Conservation (phyloP, 2,113 vertebrate genomes). For the Podarcis muralis region DNA sequence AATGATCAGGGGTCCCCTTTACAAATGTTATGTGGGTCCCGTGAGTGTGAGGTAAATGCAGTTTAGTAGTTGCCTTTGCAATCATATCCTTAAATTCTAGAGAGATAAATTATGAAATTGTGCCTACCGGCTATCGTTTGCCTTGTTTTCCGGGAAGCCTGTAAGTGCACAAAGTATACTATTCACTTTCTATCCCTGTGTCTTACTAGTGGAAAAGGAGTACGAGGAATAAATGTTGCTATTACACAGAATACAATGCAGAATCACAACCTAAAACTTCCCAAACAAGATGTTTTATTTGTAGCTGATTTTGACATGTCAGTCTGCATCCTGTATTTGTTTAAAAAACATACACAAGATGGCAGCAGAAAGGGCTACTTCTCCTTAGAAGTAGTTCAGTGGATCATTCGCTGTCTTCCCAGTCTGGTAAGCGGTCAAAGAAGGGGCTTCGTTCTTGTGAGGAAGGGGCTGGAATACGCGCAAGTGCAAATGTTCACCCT, state of each 20-base stretch:
- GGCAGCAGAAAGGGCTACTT: fast-evolving
- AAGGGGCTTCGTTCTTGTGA: not conserved
- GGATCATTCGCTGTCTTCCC: slow-evolving; percentile 73
- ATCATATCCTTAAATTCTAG: not conserved
- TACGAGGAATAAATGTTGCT: not conserved
- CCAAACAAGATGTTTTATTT: slow-evolving; percentile 29
- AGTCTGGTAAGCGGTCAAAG: slow-evolving; percentile 52
- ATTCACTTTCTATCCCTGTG: not conserved
- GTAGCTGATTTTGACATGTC: fast-evolving
- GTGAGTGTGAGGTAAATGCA: not conserved
- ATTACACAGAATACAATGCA: not conserved
- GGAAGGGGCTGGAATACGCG: slow-evolving; percentile 66
- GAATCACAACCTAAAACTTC: not conserved
- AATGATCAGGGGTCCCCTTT: no score
- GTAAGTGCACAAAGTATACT: not conserved
- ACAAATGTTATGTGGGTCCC: not conserved
- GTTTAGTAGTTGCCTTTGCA: not conserved
- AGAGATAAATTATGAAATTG: not conserved
- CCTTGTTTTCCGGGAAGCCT: not conserved
- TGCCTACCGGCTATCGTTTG: no score
- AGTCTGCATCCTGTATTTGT: fast-evolving
- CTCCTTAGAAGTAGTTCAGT: slow-evolving; percentile 72
- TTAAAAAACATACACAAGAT: not conserved
- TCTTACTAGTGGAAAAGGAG: not conserved
- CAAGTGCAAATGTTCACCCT: slow-evolving; percentile 56